These are phyloP conservation scores for Graphium colonna DNA, from an alignment of 2,888 invertebrate species.

Conservation along the genomic window DNA sequence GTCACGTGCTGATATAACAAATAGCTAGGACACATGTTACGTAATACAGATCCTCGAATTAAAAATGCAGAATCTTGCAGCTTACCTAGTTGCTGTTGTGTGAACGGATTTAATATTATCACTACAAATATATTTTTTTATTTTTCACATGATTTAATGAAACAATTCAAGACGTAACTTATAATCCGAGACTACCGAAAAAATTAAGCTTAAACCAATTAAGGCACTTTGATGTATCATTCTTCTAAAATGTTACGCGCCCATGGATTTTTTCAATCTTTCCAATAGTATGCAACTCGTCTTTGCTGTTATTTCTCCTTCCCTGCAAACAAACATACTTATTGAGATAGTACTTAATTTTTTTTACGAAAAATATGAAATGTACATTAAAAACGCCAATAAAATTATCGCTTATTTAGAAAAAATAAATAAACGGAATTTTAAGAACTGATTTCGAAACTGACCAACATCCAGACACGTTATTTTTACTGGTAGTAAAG, in stretches of 20 bases:
- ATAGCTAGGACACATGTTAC: neutral
- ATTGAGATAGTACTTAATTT: no score
- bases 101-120: neutral
- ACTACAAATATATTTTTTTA: neutral
- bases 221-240: conserved; percentile 11
- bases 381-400: no score
- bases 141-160: neutral
- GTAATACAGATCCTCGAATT: neutral
- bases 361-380: no score
- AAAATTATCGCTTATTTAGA: no score
- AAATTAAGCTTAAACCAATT: conserved; percentile 5
- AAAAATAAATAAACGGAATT: no score
- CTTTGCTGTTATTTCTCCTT: conserved; percentile 33
- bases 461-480: no score
- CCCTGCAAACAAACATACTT: conserved; percentile 45
- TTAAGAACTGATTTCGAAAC: no score
- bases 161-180: neutral
- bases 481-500: no score
- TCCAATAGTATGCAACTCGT: conserved; percentile 46
- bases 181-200: neutral
- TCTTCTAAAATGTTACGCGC: conserved; percentile 43
- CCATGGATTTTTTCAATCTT: conserved; percentile 55
- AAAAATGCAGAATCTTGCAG: neutral
- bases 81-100: neutral
- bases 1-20: neutral